A percentile compares a stretch with the other conserved stretches of the same genome.
Conservation (phyloP, 2,797 vertebrate species). For the Crenuchus spilurus region DNA sequence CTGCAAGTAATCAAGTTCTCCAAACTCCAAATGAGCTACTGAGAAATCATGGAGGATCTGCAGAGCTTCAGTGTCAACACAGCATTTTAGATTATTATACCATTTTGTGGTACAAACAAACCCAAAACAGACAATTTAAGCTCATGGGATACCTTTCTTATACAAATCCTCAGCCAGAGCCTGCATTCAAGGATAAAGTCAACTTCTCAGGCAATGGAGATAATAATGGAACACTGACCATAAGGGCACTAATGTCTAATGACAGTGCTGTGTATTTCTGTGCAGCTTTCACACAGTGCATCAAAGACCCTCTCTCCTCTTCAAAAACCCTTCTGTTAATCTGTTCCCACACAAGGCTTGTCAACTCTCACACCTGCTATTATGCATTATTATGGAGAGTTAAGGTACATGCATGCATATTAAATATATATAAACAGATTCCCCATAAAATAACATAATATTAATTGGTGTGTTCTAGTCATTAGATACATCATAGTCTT, state of each 20-base stretch:
- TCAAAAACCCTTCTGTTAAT: neutral
- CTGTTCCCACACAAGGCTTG: neutral
- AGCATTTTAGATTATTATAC: rapidly evolving
- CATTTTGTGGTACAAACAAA: slow-evolving; percentile 69
- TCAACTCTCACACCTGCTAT: neutral
- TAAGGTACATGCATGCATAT: too few relatives aligned
- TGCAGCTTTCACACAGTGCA: slow-evolving; percentile 41
- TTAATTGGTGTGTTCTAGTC: too few relatives aligned
- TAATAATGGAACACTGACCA: neutral
- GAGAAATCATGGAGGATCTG: neutral
- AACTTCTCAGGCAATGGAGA: neutral
- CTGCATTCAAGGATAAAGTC: neutral
- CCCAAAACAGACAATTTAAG: slow-evolving; percentile 12
- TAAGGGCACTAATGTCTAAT: neutral
- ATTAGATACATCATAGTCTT: too few relatives aligned
- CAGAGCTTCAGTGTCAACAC: slow-evolving; percentile 58
- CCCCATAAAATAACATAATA: too few relatives aligned
- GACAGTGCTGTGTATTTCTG: slow-evolving; percentile 35
- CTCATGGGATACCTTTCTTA: slow-evolving; percentile 48
- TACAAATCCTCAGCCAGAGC: neutral
- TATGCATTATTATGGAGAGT: too few relatives aligned
- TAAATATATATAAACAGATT: too few relatives aligned
- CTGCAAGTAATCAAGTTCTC: neutral
- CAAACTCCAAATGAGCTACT: neutral
- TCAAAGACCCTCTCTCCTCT: neutral